Conservation (phyloP, 1,140 invertebrate species). For the fruit fly (Drosophila melanogaster) region Release_6_plus_ISO1_MT NT_037436.4:14953501-14954000, state of each 20-base stretch:
- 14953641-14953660: slow-evolving; percentile 71
- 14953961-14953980: slow-evolving; percentile 7
- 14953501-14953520: slow-evolving; percentile 63
- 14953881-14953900: slow-evolving; percentile 48
- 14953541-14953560: slow-evolving; percentile 36
- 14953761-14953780: slow-evolving; percentile 42
- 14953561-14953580: slow-evolving; percentile 29
- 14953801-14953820: slow-evolving; percentile 56
- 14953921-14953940: slow-evolving; percentile 23
- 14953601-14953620: slow-evolving; percentile 50
- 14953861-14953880: slow-evolving; percentile 20
- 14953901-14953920: slow-evolving; percentile 25
- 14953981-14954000: slow-evolving; percentile 1
- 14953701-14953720: slow-evolving; percentile 46
- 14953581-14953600: slow-evolving; percentile 40
- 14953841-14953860: slow-evolving; percentile 33
- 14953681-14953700: slow-evolving; percentile 39
- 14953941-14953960: slow-evolving; percentile 15
- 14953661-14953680: slow-evolving; percentile 50
- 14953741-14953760: slow-evolving; percentile 44
- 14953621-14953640: slow-evolving; percentile 59
- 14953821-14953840: slow-evolving; percentile 47
- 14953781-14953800: slow-evolving; percentile 41
- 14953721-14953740: slow-evolving; percentile 44
- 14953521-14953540: slow-evolving; percentile 77